Base-by-base conservation (phyloP, 2,888 invertebrate genomes). In the Pammene fasciana region DNA sequence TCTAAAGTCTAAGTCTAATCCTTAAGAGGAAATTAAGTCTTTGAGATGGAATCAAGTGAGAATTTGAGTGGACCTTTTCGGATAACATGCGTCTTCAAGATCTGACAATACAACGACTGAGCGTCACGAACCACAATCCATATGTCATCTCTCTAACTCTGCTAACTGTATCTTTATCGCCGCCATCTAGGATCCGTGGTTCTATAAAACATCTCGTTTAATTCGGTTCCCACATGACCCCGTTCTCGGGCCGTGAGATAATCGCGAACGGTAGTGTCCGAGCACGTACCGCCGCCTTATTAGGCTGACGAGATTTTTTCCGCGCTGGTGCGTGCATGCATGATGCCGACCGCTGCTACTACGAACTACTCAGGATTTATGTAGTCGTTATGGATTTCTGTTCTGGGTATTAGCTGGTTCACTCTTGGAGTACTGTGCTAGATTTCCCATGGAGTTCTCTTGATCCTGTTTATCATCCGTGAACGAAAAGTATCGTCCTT, bases 161-260 rank as follows among this genome's bases (percentile, higher is more conserved):
- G 36, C 38, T 71, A 65, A 55, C 64, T 59, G 46, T 59, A 55
- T 77, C 67, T 76, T 85, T 86, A 86, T 88, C 85, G 76, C 80
- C 79, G 76, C 77, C 81, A 84, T 85, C 73, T 78, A 80, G 82
- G 80, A 82, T 84, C 82, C 86, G 86, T 86, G 87, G 85, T 84
- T 86, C 81, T 83, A 81, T 82, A 81, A 82, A 82, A 78, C 79
- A 81, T 75, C 78, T 82, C 81, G 83, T 85, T 84, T 84, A 75
- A 83, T 86, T 89, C 81, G 79, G 83, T 87, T 89, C 87, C 83
- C 89, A 85, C 86, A 82, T 90, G 89, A 90, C 90, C 89, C 83
- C 86, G 83, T 86, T 86, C 80, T 75, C 76, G 77, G 85, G 86
- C 88, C 90, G 89, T 90, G 90, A 90, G 90, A 91, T 90, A 89